Conservation (phyloP, 2,797 vertebrate species). For the Galaxias olidus region DNA sequence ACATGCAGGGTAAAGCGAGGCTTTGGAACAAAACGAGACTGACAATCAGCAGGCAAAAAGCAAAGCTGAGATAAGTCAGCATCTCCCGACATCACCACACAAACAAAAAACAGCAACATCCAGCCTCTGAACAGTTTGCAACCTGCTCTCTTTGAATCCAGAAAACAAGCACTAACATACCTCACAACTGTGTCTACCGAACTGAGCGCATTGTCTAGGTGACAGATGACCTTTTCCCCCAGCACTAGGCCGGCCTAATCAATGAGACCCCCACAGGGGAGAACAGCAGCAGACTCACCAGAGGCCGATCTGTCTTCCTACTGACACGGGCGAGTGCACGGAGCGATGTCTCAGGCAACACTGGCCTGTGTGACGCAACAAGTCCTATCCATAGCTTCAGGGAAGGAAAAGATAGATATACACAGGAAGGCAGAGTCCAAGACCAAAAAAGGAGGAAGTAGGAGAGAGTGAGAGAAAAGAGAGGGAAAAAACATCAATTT, state of each 20-base stretch:
- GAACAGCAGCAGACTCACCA: conserved; percentile 53
- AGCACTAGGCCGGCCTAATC: conserved; percentile 22
- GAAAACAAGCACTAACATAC: no score
- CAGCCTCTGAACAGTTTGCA: no score
- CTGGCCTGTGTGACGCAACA: conserved; percentile 68
- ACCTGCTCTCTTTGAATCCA: no score
- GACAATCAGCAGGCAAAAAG: conserved; percentile 22
- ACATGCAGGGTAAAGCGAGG: conserved; percentile 45
- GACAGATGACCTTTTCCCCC: conserved; percentile 2
- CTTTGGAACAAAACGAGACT: conserved; percentile 18
- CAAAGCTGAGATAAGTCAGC: conserved; percentile 11
- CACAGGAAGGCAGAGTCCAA: conserved; percentile 51
- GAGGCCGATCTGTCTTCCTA: conserved; percentile 54
- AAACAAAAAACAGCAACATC: no score
- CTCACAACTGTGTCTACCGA: no score
- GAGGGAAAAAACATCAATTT: background rate
- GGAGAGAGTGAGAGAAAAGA: background rate
- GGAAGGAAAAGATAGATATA: conserved; percentile 60
- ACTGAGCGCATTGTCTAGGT: no score
- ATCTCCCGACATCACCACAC: no score
- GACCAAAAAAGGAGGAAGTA: conserved; percentile 63
- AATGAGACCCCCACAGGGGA: conserved; percentile 16
- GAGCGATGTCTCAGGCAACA: conserved; percentile 46
- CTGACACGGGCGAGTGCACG: conserved; percentile 56
- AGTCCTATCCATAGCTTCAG: conserved; percentile 68